These are phyloP conservation scores for Spizaetus ornatus DNA, from an alignment of 2,113 vertebrate species.

Conservation along the genomic window DNA sequence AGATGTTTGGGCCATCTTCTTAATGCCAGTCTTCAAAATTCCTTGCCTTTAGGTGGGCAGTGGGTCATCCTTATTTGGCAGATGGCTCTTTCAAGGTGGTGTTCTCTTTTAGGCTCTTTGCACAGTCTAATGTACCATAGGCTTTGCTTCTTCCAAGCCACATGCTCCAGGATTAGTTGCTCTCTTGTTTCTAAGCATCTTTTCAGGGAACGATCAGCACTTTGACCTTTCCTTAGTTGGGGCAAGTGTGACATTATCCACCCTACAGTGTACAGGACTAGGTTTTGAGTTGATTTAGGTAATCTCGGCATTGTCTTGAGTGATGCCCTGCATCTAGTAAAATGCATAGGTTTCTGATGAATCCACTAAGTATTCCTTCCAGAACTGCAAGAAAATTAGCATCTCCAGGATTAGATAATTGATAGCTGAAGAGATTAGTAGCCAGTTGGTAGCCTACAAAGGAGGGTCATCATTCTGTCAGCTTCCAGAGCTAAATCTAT, in stretches of 20 bases:
- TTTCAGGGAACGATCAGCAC: background rate
- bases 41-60: background rate
- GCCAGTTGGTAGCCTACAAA: background rate
- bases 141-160: background rate
- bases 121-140: background rate
- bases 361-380: background rate
- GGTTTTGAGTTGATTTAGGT: background rate
- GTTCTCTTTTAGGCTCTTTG: background rate
- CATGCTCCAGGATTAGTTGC: background rate
- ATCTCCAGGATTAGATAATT: background rate
- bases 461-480: background rate
- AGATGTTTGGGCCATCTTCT: background rate
- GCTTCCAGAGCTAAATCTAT: background rate
- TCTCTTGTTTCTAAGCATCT: background rate
- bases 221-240: background rate
- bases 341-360: background rate
- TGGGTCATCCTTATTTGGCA: background rate
- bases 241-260: fast-evolving
- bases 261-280: background rate
- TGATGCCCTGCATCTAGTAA: background rate
- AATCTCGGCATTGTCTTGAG: fast-evolving
- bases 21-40: background rate
- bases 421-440: background rate
- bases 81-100: background rate
- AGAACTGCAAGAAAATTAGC: background rate